These are phyloP conservation scores for Octopus bimaculoides DNA, from an alignment of 1,140 invertebrate species.

Conservation along the genomic window DNA sequence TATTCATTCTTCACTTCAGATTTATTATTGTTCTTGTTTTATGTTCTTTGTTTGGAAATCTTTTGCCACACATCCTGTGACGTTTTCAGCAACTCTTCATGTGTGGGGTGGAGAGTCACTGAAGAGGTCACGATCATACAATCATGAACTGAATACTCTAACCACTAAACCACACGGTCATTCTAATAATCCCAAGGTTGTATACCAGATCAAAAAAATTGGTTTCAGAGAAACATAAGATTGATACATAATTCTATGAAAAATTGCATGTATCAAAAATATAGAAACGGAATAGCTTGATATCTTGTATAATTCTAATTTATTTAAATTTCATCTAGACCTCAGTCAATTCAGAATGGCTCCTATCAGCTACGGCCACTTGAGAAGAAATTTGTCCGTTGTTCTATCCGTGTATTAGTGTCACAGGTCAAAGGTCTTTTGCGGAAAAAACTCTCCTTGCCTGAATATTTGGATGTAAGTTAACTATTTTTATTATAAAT, in stretches of 20 bases:
- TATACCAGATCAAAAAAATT: no score
- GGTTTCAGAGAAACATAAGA: no score
- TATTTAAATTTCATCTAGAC: conserved; percentile 19
- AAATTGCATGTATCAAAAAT: background rate
- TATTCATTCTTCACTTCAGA: no score
- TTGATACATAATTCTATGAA: background rate
- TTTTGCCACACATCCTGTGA: no score
- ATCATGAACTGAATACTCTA: no score
- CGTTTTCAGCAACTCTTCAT: no score
- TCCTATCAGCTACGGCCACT: conserved; percentile 27
- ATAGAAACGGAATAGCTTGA: background rate
- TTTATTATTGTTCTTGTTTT: no score
- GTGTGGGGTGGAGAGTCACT: no score
- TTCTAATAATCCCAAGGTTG: no score
- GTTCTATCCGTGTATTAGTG: conserved; percentile 45
- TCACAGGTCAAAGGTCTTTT: conserved; percentile 45
- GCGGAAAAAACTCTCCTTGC: conserved; percentile 36
- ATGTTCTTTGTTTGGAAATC: no score
- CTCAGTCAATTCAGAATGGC: conserved; percentile 25
- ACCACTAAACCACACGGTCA: no score
- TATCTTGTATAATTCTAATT: background rate
- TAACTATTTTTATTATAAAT: background rate
- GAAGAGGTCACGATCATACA: no score
- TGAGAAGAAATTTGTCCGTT: conserved; percentile 50
- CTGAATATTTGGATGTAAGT: conserved; percentile 37